These are phyloP conservation scores for Pedetes capensis DNA, from an alignment of 2,113 vertebrate genomes.

Conservation along the genomic window DNA sequence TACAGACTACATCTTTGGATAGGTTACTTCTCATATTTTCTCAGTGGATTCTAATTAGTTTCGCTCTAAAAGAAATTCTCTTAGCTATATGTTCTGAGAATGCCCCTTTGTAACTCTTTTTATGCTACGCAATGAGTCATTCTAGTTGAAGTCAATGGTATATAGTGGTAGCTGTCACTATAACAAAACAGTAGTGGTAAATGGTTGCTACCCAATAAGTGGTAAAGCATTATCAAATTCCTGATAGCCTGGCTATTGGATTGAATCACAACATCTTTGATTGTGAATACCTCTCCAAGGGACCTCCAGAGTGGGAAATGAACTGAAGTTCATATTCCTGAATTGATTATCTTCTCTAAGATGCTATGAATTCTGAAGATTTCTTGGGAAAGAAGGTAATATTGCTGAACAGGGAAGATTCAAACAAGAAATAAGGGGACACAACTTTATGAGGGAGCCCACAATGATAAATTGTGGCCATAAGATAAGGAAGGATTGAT, in stretches of 20 bases:
- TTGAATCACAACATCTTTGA: background rate
- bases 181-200: constrained; percentile 19
- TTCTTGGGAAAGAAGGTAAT: background rate
- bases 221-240: constrained; percentile 2
- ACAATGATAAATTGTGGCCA: background rate
- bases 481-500: background rate
- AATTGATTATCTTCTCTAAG: background rate
- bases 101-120: background rate
- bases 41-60: background rate
- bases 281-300: background rate
- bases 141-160: background rate
- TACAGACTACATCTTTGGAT: background rate
- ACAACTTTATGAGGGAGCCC: background rate
- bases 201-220: background rate
- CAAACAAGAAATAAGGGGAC: background rate
- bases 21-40: background rate
- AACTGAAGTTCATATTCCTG: background rate
- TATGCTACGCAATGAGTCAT: constrained; percentile 2
- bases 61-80: constrained; percentile 8
- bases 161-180: background rate
- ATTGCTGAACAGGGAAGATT: background rate
- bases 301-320: background rate
- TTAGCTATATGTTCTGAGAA: background rate
- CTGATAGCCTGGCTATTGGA: background rate
- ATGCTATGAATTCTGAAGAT: background rate